Conservation (phyloP, 1,140 invertebrate species). For the Brachystomella parvula region DNA sequence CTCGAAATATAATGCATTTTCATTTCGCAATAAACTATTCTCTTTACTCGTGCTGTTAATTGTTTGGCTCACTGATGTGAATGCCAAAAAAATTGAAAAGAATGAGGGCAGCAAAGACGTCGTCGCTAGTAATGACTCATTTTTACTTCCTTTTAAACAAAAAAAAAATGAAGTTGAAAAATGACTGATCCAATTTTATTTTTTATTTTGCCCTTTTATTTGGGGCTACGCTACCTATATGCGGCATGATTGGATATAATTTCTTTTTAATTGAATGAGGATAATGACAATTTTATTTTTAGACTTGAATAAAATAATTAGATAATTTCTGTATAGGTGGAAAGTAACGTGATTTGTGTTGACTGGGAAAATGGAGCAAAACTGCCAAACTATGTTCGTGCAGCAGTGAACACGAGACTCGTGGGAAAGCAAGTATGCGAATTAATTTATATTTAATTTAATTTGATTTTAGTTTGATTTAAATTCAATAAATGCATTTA, state of each 20-base stretch:
- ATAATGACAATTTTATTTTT: no score
- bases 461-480: slow-evolving; percentile 14
- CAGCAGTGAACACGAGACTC: slow-evolving; percentile 82
- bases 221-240: not conserved
- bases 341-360: slow-evolving; percentile 83
- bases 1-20: no score
- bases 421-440: slow-evolving; percentile 66
- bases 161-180: not conserved
- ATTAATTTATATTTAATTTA: not conserved
- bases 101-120: no score
- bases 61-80: no score
- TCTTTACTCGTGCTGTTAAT: no score
- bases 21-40: no score
- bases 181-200: not conserved
- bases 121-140: no score
- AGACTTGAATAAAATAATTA: no score
- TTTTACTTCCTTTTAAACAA: no score
- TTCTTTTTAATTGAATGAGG: slow-evolving; percentile 7
- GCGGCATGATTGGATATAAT: not conserved
- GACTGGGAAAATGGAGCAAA: slow-evolving; percentile 88
- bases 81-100: no score
- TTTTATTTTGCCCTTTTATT: not conserved
- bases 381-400: slow-evolving; percentile 85
- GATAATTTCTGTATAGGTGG: slow-evolving; percentile 60
- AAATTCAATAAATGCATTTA: no score